Conservation (phyloP, 53 echinoderm and acorn worm species). For the Temnopleurus reevesii region DNA sequence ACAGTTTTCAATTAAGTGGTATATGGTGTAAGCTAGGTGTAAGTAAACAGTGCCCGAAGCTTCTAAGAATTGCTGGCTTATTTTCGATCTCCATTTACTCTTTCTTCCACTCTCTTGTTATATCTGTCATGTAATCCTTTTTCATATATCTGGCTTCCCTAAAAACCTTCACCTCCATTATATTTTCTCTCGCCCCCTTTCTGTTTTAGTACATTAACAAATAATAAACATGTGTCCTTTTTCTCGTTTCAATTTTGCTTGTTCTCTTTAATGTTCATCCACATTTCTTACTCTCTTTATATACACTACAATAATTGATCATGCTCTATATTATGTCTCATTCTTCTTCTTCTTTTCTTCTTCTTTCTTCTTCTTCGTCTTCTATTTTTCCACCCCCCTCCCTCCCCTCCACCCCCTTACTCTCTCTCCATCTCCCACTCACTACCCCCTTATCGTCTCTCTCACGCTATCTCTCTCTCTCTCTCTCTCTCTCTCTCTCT, state of each 20-base stretch:
- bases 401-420: background rate
- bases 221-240: no score
- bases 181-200: background rate
- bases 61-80: background rate
- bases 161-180: no score
- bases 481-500: background rate
- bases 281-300: no score
- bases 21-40: slow-evolving; percentile 26
- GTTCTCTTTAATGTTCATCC: no score
- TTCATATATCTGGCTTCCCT: background rate
- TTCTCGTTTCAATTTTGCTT: no score
- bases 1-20: slow-evolving; percentile 43
- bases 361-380: background rate
- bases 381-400: background rate
- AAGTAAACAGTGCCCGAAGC: slow-evolving; percentile 48
- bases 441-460: background rate
- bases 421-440: background rate
- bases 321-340: background rate
- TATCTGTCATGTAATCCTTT: background rate
- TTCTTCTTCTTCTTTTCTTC: background rate
- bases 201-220: background rate
- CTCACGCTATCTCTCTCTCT: background rate
- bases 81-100: background rate
- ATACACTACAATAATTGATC: background rate
- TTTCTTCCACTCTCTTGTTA: background rate